Percentiles rank a stretch among this genome's conserved stretches.
These are phyloP conservation scores for Muntiacus reevesi DNA, from an alignment of 2,113 vertebrate genomes.

Conservation along the genomic window DNA sequence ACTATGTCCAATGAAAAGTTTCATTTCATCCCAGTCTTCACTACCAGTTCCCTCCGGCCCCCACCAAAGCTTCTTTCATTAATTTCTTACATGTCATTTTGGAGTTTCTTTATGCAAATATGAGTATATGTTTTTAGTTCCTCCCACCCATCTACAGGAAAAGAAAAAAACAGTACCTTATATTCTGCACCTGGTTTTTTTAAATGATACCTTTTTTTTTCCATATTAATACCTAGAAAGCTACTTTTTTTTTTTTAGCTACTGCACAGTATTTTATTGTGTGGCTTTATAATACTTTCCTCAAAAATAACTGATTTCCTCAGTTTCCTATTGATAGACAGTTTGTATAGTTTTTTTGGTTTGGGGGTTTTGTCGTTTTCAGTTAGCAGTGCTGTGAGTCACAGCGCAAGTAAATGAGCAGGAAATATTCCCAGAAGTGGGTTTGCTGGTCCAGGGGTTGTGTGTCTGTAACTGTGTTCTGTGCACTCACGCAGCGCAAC, in stretches of 20 bases:
- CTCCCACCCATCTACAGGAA: not conserved
- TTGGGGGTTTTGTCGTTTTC: not conserved
- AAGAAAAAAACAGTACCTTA: not conserved
- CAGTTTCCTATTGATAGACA: not conserved
- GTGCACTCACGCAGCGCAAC: accelerated
- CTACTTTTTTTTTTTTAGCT: not conserved
- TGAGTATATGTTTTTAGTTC: not conserved
- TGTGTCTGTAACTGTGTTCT: accelerated
- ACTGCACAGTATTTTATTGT: not conserved
- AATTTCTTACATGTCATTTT: not conserved
- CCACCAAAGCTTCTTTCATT: not conserved
- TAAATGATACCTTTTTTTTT: not conserved
- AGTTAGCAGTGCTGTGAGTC: accelerated
- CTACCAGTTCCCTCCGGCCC: not conserved
- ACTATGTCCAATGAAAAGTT: not conserved
- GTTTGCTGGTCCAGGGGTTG: not conserved
- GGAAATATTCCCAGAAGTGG: not conserved
- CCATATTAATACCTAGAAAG: not conserved
- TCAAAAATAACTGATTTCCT: not conserved
- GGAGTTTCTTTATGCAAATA: not conserved
- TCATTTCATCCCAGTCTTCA: not conserved
- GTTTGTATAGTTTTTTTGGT: not conserved
- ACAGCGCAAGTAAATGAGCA: not conserved
- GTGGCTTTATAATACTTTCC: not conserved
- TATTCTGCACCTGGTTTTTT: not conserved